Evolutionary conservation across 2,797 vertebrate species (phyloP).

Genomic region (Sciaenops ocellatus): DNA sequence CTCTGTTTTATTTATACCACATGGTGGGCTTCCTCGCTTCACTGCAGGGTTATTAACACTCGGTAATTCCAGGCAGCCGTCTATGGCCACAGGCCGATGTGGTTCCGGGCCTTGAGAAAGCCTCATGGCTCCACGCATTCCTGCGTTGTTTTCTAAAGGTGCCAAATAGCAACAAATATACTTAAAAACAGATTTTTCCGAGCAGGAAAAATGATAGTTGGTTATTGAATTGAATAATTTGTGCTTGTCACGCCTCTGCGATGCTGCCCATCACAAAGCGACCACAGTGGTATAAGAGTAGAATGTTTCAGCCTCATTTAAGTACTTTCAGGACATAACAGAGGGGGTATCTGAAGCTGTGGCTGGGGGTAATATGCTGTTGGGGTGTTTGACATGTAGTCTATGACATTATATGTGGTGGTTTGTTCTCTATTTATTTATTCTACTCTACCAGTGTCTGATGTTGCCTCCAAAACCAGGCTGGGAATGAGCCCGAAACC

Average conservation of each 20-base stretch:
- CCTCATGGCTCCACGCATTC: conserved; percentile 51
- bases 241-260: conserved; percentile 59
- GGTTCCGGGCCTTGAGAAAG: conserved; percentile 51
- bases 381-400: conserved; percentile 67
- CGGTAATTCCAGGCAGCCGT: conserved; percentile 75
- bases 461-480: conserved; percentile 73
- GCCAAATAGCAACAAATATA: conserved; percentile 74
- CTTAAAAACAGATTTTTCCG: conserved; percentile 66
- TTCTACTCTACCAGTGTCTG: conserved; percentile 62
- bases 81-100: conserved; percentile 51
- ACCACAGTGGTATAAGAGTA: conserved; percentile 56
- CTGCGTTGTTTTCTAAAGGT: conserved; percentile 67
- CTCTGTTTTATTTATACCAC: conserved; percentile 81
- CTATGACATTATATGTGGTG: conserved; percentile 62
- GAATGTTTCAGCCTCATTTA: conserved; percentile 60
- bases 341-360: conserved; percentile 50
- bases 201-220: conserved; percentile 44
- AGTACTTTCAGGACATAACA: conserved; percentile 49
- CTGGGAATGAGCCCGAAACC: conserved; percentile 64
- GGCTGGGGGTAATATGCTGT: conserved; percentile 48
- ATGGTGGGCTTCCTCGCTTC: conserved; percentile 68
- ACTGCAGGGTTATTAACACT: conserved; percentile 77
- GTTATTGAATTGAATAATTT: conserved; percentile 72
- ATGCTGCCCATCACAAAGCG: conserved; percentile 55
- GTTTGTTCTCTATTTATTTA: conserved; percentile 75